Evolutionary conservation across 2,888 invertebrate genomes (phyloP).

Genomic region (Acronicta leporina): DNA sequence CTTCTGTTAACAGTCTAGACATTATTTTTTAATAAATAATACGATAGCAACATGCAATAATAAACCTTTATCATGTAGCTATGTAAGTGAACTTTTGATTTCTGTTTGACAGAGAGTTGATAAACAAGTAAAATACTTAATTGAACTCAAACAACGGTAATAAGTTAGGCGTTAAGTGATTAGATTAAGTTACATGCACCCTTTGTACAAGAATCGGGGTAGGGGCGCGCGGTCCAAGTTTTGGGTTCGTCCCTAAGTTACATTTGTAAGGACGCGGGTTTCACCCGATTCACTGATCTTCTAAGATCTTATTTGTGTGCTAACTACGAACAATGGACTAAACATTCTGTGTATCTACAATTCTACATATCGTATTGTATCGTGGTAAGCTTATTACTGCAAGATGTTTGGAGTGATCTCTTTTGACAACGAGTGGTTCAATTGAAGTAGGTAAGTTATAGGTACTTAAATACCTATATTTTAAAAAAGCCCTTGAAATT

Average conservation of each 20-base stretch:
- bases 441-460: conserved; percentile 10
- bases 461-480: too few species aligned
- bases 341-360: conserved; percentile 46
- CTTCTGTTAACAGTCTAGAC: neutral
- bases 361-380: conserved; percentile 25
- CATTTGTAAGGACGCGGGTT: conserved; percentile 73
- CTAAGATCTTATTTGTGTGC: conserved; percentile 75
- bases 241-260: conserved; percentile 84
- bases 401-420: conserved; percentile 19
- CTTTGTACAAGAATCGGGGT: conserved; percentile 65
- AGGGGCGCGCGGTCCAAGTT: conserved; percentile 77
- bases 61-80: neutral
- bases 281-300: conserved; percentile 69
- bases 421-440: conserved; percentile 18
- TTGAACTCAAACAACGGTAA: conserved; percentile 60
- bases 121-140: conserved; percentile 49
- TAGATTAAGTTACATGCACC: conserved; percentile 63
- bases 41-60: too few species aligned
- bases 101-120: conserved; percentile 32
- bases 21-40: too few species aligned
- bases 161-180: conserved; percentile 62
- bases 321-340: conserved; percentile 71
- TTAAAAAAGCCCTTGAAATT: too few species aligned
- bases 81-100: neutral
- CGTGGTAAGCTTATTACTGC: conserved; percentile 48